Conservation (phyloP, 2,888 invertebrate species). For the Dolomedes plantarius region DNA sequence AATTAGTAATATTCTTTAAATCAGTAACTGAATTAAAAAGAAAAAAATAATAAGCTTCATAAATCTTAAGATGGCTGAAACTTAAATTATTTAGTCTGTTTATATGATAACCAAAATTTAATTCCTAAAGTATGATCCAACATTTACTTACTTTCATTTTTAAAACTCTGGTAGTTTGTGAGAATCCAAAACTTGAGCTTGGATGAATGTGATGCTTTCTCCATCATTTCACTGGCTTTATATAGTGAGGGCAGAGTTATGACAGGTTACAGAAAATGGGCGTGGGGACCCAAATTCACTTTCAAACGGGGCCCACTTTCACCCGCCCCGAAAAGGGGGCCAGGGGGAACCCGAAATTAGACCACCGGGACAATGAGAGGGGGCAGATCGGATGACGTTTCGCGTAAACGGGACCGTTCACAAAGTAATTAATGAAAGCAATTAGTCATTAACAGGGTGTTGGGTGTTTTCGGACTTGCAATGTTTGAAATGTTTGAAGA, state of each 20-base stretch:
- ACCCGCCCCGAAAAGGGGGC: conserved; percentile 30
- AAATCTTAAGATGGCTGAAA: no score
- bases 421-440: conserved; percentile 42
- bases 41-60: no score
- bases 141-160: conserved; percentile 43
- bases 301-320: conserved; percentile 42
- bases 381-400: conserved; percentile 44
- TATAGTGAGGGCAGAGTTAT: conserved; percentile 58
- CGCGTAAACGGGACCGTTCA: conserved; percentile 29
- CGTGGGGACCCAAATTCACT: conserved; percentile 49
- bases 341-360: conserved; percentile 56
- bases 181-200: not conserved
- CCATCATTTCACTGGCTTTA: conserved; percentile 24
- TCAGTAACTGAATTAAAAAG: no score
- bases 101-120: no score
- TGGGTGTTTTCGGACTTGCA: no score
- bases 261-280: conserved; percentile 61
- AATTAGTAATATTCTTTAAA: no score
- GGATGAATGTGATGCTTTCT: not conserved
- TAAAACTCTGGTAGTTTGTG: not conserved
- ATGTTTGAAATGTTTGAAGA: no score
- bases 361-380: conserved; percentile 48
- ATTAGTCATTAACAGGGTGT: not conserved
- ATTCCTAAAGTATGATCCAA: not conserved
- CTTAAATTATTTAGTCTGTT: no score